These are phyloP conservation scores for Dinothrombium tinctorium DNA, from an alignment of 1,140 invertebrate genomes.

Conservation along the genomic window DNA sequence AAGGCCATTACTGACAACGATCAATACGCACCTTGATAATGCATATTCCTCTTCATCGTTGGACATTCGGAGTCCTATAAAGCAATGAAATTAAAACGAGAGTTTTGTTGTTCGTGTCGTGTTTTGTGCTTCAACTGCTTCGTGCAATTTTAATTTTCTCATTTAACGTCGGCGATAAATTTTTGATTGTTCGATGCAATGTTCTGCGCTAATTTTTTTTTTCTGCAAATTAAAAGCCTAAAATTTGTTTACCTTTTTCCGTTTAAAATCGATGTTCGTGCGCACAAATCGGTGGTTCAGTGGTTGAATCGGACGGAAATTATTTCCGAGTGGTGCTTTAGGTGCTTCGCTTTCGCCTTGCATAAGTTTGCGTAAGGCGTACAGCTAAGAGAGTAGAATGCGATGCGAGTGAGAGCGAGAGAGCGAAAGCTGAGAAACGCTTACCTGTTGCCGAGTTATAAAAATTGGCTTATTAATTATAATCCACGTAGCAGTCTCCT, in stretches of 20 bases:
- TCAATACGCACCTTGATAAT: slow-evolving; percentile 5
- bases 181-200: too few relatives aligned
- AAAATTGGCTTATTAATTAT: slow-evolving; percentile 67
- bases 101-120: too few relatives aligned
- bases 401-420: not conserved
- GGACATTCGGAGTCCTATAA: slow-evolving; percentile 1
- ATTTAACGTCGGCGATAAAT: too few relatives aligned
- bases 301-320: slow-evolving; percentile 65
- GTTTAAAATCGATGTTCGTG: slow-evolving; percentile 82
- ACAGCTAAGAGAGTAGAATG: slow-evolving; percentile 31
- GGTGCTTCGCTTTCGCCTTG: slow-evolving; percentile 57
- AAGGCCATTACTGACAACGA: too few relatives aligned
- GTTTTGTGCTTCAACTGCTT: too few relatives aligned
- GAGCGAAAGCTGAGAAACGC: not conserved
- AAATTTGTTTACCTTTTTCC: slow-evolving; percentile 35
- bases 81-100: not conserved
- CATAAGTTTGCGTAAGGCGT: slow-evolving; percentile 51
- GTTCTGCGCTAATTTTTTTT: too few relatives aligned
- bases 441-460: slow-evolving; percentile 22
- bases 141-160: too few relatives aligned
- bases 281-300: slow-evolving; percentile 68
- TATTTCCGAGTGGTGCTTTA: slow-evolving; percentile 72
- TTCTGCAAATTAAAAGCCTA: too few relatives aligned
- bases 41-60: slow-evolving; percentile 3
- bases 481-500: slow-evolving; percentile 52